phyloP scores from a whole-genome alignment of 2,888 invertebrate genomes.

The Lydus trimaculatus region DNA sequence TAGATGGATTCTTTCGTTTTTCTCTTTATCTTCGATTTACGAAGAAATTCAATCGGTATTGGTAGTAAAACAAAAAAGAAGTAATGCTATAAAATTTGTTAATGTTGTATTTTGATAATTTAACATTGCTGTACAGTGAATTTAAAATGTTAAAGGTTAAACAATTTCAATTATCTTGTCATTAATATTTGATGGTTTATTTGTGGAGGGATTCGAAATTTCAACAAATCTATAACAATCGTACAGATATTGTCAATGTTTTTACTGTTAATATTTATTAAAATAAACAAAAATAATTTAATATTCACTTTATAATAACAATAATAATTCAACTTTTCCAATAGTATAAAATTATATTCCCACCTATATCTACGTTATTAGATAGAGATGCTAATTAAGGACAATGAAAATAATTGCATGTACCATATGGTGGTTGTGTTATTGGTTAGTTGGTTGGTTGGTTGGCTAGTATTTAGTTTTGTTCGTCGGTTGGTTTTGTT shows the following conservation, averaged over 20 bases:
- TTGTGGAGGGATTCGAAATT: neutral
- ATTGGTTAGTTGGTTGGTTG: neutral
- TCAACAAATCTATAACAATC: neutral
- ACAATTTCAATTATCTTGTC: neutral
- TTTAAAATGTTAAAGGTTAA: no score
- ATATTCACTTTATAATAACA: neutral
- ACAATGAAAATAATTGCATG: constrained; percentile 23
- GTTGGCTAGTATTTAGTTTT: constrained; percentile 9
- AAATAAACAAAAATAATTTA: no score
- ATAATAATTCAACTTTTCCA: constrained; percentile 1
- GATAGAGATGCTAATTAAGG: constrained; percentile 17
- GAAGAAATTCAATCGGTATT: no score
- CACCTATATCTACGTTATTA: neutral
- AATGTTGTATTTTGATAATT: no score
- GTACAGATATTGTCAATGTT: no score
- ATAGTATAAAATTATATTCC: neutral
- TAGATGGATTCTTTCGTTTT: no score
- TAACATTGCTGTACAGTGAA: no score
- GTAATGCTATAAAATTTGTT: no score
- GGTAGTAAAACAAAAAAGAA: no score
- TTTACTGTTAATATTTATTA: neutral
- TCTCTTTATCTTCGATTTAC: no score
- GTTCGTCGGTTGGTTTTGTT: constrained; percentile 3
- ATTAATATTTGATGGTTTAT: neutral
- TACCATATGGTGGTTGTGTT: constrained; percentile 19